These are phyloP conservation scores for Turnix velox DNA, from an alignment of 2,113 vertebrate species.

Conservation along the genomic window DNA sequence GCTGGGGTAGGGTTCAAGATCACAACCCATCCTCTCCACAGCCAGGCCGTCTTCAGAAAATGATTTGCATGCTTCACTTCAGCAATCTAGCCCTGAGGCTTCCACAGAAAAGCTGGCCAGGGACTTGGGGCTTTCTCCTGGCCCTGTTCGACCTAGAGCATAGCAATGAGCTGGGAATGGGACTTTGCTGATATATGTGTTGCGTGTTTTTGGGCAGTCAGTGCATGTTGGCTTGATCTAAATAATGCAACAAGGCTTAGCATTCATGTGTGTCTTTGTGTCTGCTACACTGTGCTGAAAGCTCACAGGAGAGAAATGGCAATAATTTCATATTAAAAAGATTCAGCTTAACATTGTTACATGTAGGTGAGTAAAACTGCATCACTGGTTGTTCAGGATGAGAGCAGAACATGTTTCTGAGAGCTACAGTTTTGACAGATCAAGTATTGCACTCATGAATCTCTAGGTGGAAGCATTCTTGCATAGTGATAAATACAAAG, in stretches of 20 bases:
- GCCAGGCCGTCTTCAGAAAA: not conserved
- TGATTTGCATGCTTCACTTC: not conserved
- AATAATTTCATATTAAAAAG: not conserved
- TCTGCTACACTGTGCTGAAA: not conserved
- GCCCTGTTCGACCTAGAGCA: not conserved
- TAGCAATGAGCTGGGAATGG: not conserved
- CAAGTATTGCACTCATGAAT: not conserved
- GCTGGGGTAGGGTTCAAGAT: not conserved
- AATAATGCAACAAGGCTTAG: not conserved
- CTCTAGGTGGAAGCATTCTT: accelerated
- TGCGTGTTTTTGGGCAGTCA: not conserved
- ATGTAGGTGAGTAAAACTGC: not conserved
- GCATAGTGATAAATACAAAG: not conserved
- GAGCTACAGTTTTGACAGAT: not conserved
- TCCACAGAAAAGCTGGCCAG: not conserved
- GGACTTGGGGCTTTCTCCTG: not conserved
- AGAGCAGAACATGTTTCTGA: accelerated
- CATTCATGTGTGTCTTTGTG: not conserved
- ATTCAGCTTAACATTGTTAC: not conserved
- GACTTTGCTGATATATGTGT: not conserved
- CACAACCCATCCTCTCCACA: not conserved
- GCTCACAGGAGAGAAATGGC: accelerated
- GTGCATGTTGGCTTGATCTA: accelerated
- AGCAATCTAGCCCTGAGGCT: not conserved
- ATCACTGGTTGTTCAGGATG: not conserved